Evolutionary conservation across 2,113 vertebrate species (phyloP), one percentile per base, ranked within the genome.

Genomic region (Phrynosoma blainvillii): DNA sequence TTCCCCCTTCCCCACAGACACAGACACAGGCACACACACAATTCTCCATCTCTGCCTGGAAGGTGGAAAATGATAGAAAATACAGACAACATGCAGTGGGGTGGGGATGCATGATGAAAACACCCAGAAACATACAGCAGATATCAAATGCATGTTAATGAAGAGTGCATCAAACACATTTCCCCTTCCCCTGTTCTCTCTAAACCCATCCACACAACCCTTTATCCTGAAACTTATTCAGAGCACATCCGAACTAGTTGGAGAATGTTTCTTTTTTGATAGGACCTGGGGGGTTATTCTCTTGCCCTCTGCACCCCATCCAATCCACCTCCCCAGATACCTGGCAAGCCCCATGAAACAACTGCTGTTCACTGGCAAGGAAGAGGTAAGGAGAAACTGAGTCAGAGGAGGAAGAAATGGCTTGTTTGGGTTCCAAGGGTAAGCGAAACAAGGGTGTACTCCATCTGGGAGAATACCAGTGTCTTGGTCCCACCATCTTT

Each of bases 161-260:
- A 84, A 73, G 40, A 0, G 0, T 32, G 52, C 2, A 1, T 20
- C 86, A 14, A 47, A 56, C 11, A 13, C 78, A 23, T 25, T 59
- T 13, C 8, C 65, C 5, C 8, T 32, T 20, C 82, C 21, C 5
- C n/a, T 1, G 16, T 32, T 12, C n/a, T 23, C 40, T 12, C 65
- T 4, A 36, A 27, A 79, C n/a, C 56, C 73, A 23, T 75, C 54
- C 40, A 5, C 32, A 87, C 23, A 2, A 40, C 9, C 32, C 12
- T 10, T 76, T 86, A 42, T 75, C 93, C 9, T 7, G 10, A 7
- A 54, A 56, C 6, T 78, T 77, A 92, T 94, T 89, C 94, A 79
- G 0, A 0, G 90, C 92, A 90, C 91, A 91, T 92, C 85, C 79
- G 89, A 87, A 84, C 65, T 77, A 47, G 7, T 13, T 66, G 11